Percentiles rank a stretch among this genome's conserved stretches.
These are phyloP conservation scores for Pyrrhosoma nymphula DNA, from an alignment of 2,888 invertebrate species.

Conservation along the genomic window DNA sequence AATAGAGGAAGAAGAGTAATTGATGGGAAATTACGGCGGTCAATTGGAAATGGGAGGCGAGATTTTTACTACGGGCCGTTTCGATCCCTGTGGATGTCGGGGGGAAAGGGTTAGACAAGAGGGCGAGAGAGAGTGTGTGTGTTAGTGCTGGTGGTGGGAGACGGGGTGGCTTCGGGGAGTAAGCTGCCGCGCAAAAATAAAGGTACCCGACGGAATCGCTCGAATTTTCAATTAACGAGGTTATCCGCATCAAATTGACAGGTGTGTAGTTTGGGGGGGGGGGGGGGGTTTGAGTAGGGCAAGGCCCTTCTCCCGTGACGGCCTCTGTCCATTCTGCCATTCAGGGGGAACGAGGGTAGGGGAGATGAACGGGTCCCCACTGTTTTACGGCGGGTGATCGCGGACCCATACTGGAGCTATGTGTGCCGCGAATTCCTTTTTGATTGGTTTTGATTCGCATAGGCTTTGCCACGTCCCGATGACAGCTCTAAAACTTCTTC, in stretches of 20 bases:
- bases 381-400: background rate
- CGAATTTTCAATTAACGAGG: conserved; percentile 47
- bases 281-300: background rate
- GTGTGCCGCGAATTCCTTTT: background rate
- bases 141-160: background rate
- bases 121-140: background rate
- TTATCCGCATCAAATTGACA: conserved; percentile 47
- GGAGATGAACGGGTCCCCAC: background rate
- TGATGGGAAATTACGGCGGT: background rate
- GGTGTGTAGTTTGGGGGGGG: background rate
- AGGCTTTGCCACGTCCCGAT: background rate
- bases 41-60: background rate
- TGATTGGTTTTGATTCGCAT: background rate
- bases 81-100: background rate
- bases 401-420: background rate
- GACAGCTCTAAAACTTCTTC: background rate
- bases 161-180: background rate
- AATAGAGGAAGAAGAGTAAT: background rate
- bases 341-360: background rate
- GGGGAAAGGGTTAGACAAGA: background rate
- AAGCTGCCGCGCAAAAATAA: background rate
- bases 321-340: background rate
- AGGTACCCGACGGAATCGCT: conserved; percentile 19
- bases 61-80: background rate
- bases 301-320: background rate